These are phyloP conservation scores for Dendrolimus punctatus DNA, from an alignment of 1,140 invertebrate species.

Conservation along the genomic window DNA sequence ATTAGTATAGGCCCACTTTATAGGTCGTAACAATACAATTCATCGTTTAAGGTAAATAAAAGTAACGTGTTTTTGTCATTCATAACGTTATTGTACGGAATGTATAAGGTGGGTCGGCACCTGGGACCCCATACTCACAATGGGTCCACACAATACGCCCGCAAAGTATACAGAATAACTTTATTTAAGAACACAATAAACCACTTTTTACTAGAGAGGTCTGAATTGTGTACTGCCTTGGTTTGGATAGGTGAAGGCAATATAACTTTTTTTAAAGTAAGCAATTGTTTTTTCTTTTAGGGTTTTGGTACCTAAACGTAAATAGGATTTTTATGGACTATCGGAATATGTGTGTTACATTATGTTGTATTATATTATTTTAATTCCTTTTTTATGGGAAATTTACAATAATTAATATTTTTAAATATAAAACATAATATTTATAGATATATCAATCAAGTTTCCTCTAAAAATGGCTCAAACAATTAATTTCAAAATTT, in stretches of 20 bases:
- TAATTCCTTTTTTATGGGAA: no score
- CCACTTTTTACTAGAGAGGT: slow-evolving; percentile 50
- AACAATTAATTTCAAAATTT: no score
- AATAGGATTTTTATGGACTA: no score
- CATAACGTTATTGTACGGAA: slow-evolving; percentile 52
- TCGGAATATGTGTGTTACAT: no score
- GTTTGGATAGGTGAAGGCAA: slow-evolving; percentile 21
- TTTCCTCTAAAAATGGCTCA: no score
- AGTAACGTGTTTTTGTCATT: slow-evolving; percentile 55
- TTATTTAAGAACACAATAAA: slow-evolving; percentile 65
- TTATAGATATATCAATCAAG: no score
- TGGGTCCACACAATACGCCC: slow-evolving; percentile 40
- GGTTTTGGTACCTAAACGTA: no score
- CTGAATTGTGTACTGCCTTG: slow-evolving; percentile 27
- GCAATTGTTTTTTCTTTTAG: neutral
- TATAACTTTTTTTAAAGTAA: slow-evolving; percentile 7
- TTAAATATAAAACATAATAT: no score
- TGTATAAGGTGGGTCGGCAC: slow-evolving; percentile 37
- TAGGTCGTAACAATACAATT: slow-evolving; percentile 32
- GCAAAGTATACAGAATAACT: slow-evolving; percentile 54
- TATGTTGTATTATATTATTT: no score
- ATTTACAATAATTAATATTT: no score
- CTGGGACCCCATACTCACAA: slow-evolving; percentile 41
- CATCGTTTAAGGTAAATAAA: slow-evolving; percentile 41
- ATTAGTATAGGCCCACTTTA: slow-evolving; percentile 18